Base-by-base conservation (phyloP, 2,797 vertebrate species). In the Podargus strigoides region DNA sequence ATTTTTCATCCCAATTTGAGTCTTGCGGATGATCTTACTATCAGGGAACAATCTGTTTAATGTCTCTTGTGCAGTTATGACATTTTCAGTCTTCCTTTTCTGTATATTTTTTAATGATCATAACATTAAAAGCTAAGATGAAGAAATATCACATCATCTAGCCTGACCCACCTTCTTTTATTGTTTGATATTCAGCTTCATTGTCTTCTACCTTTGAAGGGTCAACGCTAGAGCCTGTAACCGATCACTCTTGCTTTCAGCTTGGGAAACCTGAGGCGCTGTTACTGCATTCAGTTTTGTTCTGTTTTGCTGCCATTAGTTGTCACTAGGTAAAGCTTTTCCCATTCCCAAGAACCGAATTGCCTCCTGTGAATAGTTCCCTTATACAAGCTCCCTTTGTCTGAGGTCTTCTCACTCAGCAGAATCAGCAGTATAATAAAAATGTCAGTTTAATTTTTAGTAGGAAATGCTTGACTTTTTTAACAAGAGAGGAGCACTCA, bases 281-380 rank as follows among this genome's bases (percentile, higher is more conserved):
- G 46, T 85, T 81, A 5, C 30, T 52, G 69, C 80, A 84, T 87
- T 86, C 84, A 80, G 58, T 91, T 97, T 94, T 94, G 66, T 76
- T 97, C 95, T 95, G 80, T 93, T 93, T 91, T 66, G 83, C 91
- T 96, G 60, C 72, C 92, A 68, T 94, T 50, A 17, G 82, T 92
- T 97, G 96, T 97, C 92, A 95, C 80, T 94, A 97, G 93, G 96
- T 97, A 97, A 91, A 97, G 95, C 94, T 94, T 96, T 96, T 96
- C 67, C 92, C 94, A 87, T 92, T 95, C 97, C 94, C 85, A 86
- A 95, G 96, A 92, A 97, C 95, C 9, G 1, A 95, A 95, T 91
- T 76, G 59, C 92, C 93, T 95, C 93, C 93, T 92, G 72, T 97
- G 97, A 97, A 98, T 96, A 95, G 96, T 90, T 94, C 87, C 93